Evolutionary conservation across 2,113 vertebrate species (phyloP).

Genomic region (Ptilorrhoa leucosticta): DNA sequence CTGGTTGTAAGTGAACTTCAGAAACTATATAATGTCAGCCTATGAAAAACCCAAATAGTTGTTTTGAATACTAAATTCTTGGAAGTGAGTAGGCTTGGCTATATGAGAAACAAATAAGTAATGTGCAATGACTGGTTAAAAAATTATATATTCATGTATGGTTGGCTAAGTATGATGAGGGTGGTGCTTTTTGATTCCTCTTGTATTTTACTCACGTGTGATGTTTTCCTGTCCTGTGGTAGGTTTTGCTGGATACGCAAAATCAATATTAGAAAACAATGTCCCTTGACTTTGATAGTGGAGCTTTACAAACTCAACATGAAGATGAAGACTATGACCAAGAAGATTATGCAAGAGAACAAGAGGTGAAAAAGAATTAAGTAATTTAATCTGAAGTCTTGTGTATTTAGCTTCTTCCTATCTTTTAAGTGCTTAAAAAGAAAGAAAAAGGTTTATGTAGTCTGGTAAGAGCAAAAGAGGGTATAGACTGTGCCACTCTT

Average conservation of each 20-base stretch:
- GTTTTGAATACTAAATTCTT: background rate
- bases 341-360: constrained; percentile 80
- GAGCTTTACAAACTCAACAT: constrained; percentile 71
- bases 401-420: background rate
- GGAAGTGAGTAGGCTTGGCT: background rate
- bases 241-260: background rate
- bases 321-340: constrained; percentile 77
- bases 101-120: background rate
- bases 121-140: background rate
- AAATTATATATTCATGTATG: background rate
- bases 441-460: background rate
- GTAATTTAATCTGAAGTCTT: background rate
- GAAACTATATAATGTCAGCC: background rate
- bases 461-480: background rate
- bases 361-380: constrained; percentile 68
- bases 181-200: background rate
- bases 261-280: constrained; percentile 51
- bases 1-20: background rate
- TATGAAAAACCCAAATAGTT: background rate
- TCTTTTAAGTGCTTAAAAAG: background rate
- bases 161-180: background rate
- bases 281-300: constrained; percentile 79
- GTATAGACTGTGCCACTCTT: background rate
- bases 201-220: background rate
- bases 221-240: background rate